Percentiles rank a stretch among this genome's conserved stretches.
These are phyloP conservation scores for Actenoides lindsayi DNA, from an alignment of 2,113 vertebrate species.

Conservation along the genomic window DNA sequence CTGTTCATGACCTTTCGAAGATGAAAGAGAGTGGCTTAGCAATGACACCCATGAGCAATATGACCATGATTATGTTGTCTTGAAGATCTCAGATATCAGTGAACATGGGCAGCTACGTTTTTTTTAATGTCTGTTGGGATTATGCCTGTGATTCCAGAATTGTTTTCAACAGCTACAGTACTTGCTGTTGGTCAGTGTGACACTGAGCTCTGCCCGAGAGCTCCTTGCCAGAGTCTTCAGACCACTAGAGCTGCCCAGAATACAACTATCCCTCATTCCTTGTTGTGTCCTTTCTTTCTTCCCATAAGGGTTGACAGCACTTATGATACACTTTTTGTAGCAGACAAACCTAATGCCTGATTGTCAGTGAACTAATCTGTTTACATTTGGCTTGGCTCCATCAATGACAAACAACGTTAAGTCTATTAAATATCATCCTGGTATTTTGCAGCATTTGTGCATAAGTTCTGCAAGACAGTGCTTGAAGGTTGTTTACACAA, in stretches of 20 bases:
- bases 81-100: neutral
- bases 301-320: neutral
- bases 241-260: neutral
- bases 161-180: neutral
- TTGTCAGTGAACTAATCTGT: conserved; percentile 10
- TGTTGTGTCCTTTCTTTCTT: neutral
- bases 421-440: neutral
- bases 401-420: neutral
- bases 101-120: neutral
- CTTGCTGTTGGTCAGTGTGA: neutral
- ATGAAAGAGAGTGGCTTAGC: too few relatives aligned
- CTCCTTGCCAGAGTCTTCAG: neutral
- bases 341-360: neutral
- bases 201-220: neutral
- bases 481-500: conserved; percentile 14
- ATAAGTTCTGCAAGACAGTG: neutral
- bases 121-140: neutral
- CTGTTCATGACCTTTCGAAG: too few relatives aligned
- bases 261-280: neutral
- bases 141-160: neutral
- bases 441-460: neutral
- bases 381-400: neutral
- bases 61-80: neutral
- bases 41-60: too few relatives aligned
- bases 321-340: neutral